Evolutionary conservation across 2,888 invertebrate species (phyloP).

Genomic region (Macrosiphum euphorbiae): DNA sequence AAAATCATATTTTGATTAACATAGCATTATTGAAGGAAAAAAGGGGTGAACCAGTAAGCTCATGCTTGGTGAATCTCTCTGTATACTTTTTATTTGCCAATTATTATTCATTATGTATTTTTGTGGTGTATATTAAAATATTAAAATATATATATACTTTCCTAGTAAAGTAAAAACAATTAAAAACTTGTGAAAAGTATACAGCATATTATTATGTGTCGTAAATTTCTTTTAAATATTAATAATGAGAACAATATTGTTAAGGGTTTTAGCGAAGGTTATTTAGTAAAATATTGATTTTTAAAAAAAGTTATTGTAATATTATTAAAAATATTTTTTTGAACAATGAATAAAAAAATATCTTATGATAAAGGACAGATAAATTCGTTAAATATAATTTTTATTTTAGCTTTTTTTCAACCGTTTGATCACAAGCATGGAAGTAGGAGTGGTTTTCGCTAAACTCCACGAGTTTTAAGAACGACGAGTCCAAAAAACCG

Average conservation of each 20-base stretch:
- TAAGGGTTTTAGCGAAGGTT: background rate
- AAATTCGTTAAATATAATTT: background rate
- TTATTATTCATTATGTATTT: background rate
- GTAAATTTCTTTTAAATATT: background rate
- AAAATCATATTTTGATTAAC: background rate
- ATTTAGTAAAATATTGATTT: background rate
- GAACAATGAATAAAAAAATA: background rate
- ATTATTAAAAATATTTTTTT: background rate
- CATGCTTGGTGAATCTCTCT: background rate
- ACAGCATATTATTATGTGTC: no score
- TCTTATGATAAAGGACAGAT: background rate
- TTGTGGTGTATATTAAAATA: no score
- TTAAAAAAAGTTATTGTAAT: background rate
- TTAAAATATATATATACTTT: no score
- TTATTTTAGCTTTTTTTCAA: background rate
- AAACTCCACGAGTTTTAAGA: background rate
- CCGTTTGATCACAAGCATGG: background rate
- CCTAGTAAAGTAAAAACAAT: no score
- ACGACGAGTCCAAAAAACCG: background rate
- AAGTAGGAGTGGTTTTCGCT: background rate
- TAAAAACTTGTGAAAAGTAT: no score
- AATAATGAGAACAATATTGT: no score
- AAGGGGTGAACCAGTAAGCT: no score
- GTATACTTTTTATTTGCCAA: background rate
- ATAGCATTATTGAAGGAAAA: background rate